These are phyloP conservation scores for Rapana venosa DNA, from an alignment of 2,888 invertebrate genomes.

Conservation along the genomic window DNA sequence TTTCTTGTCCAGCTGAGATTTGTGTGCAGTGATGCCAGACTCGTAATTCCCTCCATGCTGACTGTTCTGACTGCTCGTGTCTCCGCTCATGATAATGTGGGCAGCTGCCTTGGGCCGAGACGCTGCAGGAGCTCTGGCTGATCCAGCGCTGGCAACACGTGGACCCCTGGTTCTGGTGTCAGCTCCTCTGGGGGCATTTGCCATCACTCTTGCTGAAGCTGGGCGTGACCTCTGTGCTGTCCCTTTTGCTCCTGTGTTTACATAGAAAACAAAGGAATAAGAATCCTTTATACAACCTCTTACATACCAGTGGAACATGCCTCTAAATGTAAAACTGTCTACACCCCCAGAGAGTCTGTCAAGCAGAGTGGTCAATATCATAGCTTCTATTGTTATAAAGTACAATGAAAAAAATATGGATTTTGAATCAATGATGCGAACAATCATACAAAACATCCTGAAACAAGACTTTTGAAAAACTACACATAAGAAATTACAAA, in stretches of 20 bases:
- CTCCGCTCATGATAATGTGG: constrained; percentile 64
- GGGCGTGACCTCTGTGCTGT: constrained; percentile 52
- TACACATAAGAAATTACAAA: too few relatives aligned
- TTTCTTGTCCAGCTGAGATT: constrained; percentile 51
- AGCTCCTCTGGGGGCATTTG: constrained; percentile 51
- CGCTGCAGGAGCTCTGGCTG: constrained; percentile 54
- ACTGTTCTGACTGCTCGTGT: not conserved
- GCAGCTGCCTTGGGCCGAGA: constrained; percentile 69
- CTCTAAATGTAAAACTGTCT: too few relatives aligned
- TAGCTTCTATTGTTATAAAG: too few relatives aligned
- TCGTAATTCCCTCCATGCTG: not conserved
- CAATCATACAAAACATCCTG: too few relatives aligned
- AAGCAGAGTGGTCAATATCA: too few relatives aligned
- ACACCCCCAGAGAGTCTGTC: too few relatives aligned
- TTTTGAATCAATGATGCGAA: too few relatives aligned
- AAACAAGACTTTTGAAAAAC: too few relatives aligned
- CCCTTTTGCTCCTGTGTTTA: not conserved
- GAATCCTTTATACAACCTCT: too few relatives aligned
- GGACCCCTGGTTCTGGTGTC: constrained; percentile 37
- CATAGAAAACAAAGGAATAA: not conserved
- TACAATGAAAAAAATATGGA: too few relatives aligned
- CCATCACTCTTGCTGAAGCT: constrained; percentile 59
- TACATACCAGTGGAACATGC: too few relatives aligned
- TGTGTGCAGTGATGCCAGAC: constrained; percentile 45
- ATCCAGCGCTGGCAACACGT: constrained; percentile 61